phyloP scores from a whole-genome alignment of 2,113 vertebrate genomes.

The Ictalurus furcatus region DNA sequence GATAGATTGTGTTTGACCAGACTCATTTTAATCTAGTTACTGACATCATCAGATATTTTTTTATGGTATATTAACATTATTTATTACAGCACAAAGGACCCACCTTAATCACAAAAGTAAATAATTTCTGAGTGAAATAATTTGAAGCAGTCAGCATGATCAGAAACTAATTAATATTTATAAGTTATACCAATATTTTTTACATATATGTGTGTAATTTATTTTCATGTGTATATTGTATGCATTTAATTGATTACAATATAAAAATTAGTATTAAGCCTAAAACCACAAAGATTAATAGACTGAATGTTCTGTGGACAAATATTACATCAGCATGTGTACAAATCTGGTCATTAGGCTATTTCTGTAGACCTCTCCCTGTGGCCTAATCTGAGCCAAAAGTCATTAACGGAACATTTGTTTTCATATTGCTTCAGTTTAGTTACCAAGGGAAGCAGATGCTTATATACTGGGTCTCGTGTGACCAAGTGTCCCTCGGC shows the following conservation, averaged over 20 bases:
- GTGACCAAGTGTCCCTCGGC: constrained; percentile 22
- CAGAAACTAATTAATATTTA: no score
- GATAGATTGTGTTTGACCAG: no score
- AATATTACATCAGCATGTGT: constrained; percentile 26
- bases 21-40: not conserved
- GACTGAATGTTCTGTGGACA: no score
- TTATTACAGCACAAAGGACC: not conserved
- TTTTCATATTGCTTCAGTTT: constrained; percentile 18
- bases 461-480: constrained; percentile 7
- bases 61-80: not conserved
- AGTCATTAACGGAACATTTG: constrained; percentile 46
- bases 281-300: no score
- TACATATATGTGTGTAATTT: no score
- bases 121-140: not conserved
- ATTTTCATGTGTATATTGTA: no score
- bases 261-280: no score
- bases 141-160: not conserved
- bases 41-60: not conserved
- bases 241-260: no score
- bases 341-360: not conserved
- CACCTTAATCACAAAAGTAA: not conserved
- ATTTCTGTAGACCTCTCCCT: not conserved
- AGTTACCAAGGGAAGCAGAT: constrained; percentile 11
- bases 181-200: no score
- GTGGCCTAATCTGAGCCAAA: constrained; percentile 30